Conservation (phyloP, 2,113 vertebrate species). For the Nesoenas mayeri region DNA sequence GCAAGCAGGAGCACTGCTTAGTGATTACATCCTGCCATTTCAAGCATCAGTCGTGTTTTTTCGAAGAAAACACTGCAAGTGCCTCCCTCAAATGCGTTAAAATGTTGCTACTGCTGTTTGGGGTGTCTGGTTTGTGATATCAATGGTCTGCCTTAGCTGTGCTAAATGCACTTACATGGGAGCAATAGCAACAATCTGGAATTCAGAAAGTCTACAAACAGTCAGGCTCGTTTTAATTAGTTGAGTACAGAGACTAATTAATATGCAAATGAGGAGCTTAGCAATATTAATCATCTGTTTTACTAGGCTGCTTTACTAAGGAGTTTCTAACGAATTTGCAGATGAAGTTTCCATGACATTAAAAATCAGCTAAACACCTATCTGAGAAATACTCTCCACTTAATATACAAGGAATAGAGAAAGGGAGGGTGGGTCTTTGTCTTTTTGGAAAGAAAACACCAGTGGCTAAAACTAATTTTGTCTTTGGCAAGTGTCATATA, state of each 20-base stretch:
- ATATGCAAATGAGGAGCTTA: slow-evolving; percentile 80
- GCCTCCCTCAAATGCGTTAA: background rate
- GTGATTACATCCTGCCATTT: background rate
- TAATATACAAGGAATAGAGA: background rate
- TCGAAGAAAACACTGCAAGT: background rate
- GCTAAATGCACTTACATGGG: slow-evolving; percentile 12
- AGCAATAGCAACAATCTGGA: slow-evolving; percentile 61
- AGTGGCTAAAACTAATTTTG: slow-evolving; percentile 69
- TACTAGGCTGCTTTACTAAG: slow-evolving; percentile 75
- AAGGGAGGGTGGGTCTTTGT: background rate
- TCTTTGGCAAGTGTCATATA: slow-evolving; percentile 62
- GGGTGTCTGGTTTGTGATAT: background rate
- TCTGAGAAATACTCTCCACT: slow-evolving; percentile 60
- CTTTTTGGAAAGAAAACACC: slow-evolving; percentile 67
- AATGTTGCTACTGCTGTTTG: background rate
- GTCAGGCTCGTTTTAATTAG: slow-evolving; percentile 76
- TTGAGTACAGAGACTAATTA: slow-evolving; percentile 80
- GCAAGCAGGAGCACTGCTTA: background rate
- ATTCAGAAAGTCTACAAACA: slow-evolving; percentile 70
- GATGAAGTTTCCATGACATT: slow-evolving; percentile 74
- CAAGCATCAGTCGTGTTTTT: background rate
- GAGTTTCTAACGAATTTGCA: slow-evolving; percentile 77
- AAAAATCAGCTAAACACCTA: slow-evolving; percentile 69
- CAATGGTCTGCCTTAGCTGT: background rate
- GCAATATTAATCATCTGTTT: slow-evolving; percentile 82